Evolutionary conservation across 2,797 vertebrate species (phyloP).

Genomic region (Siniperca scherzeri): DNA sequence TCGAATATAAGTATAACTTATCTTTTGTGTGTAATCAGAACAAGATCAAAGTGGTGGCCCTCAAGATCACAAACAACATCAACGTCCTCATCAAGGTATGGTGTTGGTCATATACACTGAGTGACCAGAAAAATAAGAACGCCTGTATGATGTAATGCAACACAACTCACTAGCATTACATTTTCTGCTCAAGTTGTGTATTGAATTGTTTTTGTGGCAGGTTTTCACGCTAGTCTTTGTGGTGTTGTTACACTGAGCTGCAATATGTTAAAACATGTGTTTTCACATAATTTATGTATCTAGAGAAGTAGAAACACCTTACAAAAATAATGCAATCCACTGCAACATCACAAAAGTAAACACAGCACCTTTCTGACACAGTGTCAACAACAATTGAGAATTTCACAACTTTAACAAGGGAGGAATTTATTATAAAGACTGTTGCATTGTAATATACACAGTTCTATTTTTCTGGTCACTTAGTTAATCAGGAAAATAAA

Average conservation of each 20-base stretch:
- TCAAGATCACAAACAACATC: conserved; percentile 99
- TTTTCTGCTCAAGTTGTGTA: background rate
- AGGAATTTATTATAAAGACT: background rate
- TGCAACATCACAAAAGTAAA: background rate
- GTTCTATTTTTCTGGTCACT: conserved; percentile 6
- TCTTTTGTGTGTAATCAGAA: conserved; percentile 86
- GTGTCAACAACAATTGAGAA: too few species aligned
- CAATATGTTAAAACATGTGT: background rate
- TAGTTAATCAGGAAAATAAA: background rate
- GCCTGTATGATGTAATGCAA: background rate
- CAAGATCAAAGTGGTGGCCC: conserved; percentile 99
- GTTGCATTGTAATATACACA: background rate
- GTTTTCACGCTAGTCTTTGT: background rate
- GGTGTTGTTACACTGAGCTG: background rate
- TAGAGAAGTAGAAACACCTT: background rate
- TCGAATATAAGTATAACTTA: background rate
- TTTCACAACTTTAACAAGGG: too few species aligned
- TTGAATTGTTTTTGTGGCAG: background rate
- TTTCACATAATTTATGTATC: background rate
- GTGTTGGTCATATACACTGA: background rate
- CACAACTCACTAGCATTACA: background rate
- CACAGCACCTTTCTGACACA: background rate
- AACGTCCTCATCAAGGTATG: conserved; percentile 98
- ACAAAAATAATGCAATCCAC: background rate
- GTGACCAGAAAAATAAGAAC: background rate